Conservation (phyloP, 2,888 invertebrate species). For the Aspidapion aeneum region DNA sequence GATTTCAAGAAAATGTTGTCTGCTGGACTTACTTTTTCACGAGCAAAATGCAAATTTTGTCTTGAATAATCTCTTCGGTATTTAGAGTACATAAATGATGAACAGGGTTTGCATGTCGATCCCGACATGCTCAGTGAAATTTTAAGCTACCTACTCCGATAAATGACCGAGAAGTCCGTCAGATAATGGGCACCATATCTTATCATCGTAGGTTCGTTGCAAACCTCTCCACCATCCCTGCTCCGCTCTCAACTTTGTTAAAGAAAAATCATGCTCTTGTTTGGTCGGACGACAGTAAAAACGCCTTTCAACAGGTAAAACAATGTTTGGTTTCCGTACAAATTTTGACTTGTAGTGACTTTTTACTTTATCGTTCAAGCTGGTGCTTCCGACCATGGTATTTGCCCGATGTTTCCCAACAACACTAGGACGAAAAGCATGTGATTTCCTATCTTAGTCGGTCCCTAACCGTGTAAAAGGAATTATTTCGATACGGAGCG, state of each 20-base stretch:
- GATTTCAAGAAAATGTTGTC: not conserved
- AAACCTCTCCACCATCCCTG: not conserved
- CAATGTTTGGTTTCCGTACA: not conserved
- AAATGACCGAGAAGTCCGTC: not conserved
- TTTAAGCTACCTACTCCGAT: not conserved
- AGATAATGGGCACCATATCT: not conserved
- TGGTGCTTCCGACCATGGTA: not conserved
- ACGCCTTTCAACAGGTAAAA: slow-evolving; percentile 5
- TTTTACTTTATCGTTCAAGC: not conserved
- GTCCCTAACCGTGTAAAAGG: not conserved
- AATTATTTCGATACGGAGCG: not conserved
- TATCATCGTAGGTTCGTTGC: not conserved
- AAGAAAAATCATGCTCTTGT: slow-evolving; percentile 3
- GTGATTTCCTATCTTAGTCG: not conserved
- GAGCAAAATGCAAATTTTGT: not conserved
- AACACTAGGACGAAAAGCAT: not conserved
- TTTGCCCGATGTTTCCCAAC: slow-evolving; percentile 2
- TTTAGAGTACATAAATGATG: not conserved
- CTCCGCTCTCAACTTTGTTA: slow-evolving; percentile 1
- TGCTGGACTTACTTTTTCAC: not conserved
- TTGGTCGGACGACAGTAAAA: slow-evolving; percentile 1
- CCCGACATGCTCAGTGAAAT: not conserved
- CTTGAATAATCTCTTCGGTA: not conserved
- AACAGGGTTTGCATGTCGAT: not conserved
- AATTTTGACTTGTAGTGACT: not conserved